Conservation (phyloP, 1,140 invertebrate genomes). For the Melanaphis sacchari region DNA sequence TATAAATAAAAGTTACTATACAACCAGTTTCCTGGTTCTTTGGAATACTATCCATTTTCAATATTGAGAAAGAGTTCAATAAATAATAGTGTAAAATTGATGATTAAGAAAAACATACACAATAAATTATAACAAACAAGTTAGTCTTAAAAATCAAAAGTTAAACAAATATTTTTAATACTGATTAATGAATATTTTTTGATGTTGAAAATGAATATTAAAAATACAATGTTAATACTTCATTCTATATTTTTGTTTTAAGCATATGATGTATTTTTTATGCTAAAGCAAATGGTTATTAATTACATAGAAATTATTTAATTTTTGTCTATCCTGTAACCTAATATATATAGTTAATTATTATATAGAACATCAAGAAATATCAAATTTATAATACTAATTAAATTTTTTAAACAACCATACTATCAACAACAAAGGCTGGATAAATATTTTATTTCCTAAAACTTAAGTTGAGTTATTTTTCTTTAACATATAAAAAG, state of each 20-base stretch:
- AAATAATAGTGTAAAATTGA: not conserved
- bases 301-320: too few relatives aligned
- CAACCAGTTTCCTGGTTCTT: not conserved
- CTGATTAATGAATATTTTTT: too few relatives aligned
- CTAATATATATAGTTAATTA: too few relatives aligned
- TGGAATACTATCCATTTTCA: not conserved
- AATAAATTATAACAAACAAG: not conserved
- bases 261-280: too few relatives aligned
- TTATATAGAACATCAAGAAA: too few relatives aligned
- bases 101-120: not conserved
- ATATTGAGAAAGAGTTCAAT: not conserved
- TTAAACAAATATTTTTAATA: not conserved
- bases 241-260: not conserved
- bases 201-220: not conserved
- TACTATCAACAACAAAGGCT: not conserved
- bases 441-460: not conserved
- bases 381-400: not conserved
- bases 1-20: not conserved
- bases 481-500: too few relatives aligned
- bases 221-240: not conserved
- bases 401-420: not conserved
- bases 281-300: too few relatives aligned
- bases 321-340: too few relatives aligned
- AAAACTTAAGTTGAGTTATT: too few relatives aligned
- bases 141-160: not conserved